Percentiles rank a stretch among this genome's conserved stretches.
Evolutionary conservation across 2,888 invertebrate species (phyloP).

Genomic region (Oconnorella tubifera): DNA sequence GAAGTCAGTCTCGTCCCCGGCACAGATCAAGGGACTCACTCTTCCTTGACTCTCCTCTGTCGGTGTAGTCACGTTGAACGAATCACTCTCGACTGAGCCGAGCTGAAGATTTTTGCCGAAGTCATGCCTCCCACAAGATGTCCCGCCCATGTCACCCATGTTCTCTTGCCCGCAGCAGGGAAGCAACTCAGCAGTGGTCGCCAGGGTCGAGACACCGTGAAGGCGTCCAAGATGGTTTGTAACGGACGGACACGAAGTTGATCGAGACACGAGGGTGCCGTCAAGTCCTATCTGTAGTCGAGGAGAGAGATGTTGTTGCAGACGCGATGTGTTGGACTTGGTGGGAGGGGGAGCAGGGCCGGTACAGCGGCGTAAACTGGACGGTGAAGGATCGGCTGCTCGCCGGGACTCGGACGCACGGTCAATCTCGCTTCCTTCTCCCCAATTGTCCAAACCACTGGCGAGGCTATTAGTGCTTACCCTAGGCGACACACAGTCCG

Average conservation of each 20-base stretch:
- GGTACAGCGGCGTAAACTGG: not conserved
- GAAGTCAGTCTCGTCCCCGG: conserved; percentile 9
- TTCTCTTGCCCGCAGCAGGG: not conserved
- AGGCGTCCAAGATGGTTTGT: conserved; percentile 13
- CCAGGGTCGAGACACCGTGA: not conserved
- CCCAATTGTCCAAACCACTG: conserved; percentile 16
- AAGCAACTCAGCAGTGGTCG: not conserved
- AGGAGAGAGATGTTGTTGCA: not conserved
- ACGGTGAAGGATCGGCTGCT: not conserved
- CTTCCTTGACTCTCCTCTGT: conserved; percentile 17
- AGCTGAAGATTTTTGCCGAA: conserved; percentile 15
- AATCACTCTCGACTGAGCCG: conserved; percentile 13
- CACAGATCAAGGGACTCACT: conserved; percentile 8
- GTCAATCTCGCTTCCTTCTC: not conserved
- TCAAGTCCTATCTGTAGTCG: conserved; percentile 1
- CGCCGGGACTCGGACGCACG: not conserved
- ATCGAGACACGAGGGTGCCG: conserved; percentile 15
- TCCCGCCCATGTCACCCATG: not conserved
- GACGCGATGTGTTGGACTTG: not conserved
- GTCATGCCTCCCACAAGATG: not conserved
- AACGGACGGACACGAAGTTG: conserved; percentile 25
- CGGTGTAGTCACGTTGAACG: conserved; percentile 16
- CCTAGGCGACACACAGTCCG: conserved; percentile 24
- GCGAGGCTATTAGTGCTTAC: conserved; percentile 25
- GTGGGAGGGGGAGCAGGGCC: not conserved